Conservation (phyloP, 2,888 invertebrate genomes). For the Drosophila lacicola region DNA sequence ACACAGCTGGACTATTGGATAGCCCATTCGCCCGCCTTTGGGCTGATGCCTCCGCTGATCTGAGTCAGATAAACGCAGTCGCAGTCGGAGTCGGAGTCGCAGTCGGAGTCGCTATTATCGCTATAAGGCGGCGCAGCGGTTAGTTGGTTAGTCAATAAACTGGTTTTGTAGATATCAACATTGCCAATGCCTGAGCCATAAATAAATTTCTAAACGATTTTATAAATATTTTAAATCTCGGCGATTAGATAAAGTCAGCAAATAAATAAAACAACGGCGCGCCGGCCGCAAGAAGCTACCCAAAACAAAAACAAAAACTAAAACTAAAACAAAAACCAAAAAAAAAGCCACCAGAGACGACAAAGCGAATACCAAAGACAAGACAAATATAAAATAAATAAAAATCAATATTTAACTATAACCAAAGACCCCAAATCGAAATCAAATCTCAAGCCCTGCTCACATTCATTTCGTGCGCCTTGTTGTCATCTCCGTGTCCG, state of each 20-base stretch:
- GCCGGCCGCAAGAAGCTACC: constrained; percentile 28
- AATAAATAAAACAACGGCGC: constrained; percentile 79
- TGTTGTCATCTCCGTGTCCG: constrained; percentile 19
- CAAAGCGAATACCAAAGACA: constrained; percentile 16
- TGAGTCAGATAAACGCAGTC: constrained; percentile 64
- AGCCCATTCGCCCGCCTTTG: constrained; percentile 9
- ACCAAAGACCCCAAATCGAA: constrained; percentile 37
- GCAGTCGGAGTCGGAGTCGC: constrained; percentile 14
- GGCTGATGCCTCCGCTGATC: constrained; percentile 54
- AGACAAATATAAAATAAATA: constrained; percentile 11
- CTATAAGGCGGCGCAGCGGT: constrained; percentile 31
- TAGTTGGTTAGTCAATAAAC: constrained; percentile 30
- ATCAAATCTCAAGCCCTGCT: constrained; percentile 40
- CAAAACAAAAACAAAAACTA: constrained; percentile 26
- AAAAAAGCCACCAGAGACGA: constrained; percentile 28
- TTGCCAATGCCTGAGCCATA: constrained; percentile 77
- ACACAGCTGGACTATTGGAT: constrained; percentile 29
- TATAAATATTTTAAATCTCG: constrained; percentile 81
- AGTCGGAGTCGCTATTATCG: constrained; percentile 23
- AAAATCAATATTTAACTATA: constrained; percentile 23
- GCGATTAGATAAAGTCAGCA: constrained; percentile 82
- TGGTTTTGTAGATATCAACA: constrained; percentile 71
- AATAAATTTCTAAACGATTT: constrained; percentile 81
- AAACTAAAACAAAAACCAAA: constrained; percentile 12
- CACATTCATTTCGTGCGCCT: constrained; percentile 41